Percentiles rank a stretch among this genome's conserved stretches.
These are phyloP conservation scores for Phallusia fumigata DNA, from an alignment of 23 tunicate species.

Conservation along the genomic window DNA sequence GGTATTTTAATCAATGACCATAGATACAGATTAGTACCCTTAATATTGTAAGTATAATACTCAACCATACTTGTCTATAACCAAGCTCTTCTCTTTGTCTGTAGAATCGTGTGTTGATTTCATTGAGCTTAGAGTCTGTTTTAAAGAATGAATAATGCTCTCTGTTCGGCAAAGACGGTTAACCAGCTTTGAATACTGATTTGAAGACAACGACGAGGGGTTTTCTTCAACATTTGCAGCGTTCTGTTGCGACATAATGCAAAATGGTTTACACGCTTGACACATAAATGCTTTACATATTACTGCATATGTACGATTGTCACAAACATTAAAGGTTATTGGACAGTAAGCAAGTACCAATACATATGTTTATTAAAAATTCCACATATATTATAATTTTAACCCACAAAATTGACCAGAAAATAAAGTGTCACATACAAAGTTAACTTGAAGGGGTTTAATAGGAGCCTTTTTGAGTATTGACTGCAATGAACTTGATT, in stretches of 20 bases:
- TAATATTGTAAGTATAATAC: no score
- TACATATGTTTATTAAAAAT: no score
- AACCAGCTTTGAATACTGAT: constrained; percentile 59
- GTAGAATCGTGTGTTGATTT: constrained; percentile 61
- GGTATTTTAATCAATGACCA: no score
- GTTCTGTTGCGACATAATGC: neutral
- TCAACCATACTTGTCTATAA: constrained; percentile 83
- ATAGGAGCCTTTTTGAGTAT: constrained; percentile 57
- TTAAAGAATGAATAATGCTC: constrained; percentile 76
- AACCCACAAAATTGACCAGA: no score
- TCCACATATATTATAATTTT: no score
- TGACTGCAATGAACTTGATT: constrained; percentile 2
- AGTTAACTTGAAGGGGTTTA: constrained; percentile 61
- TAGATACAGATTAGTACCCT: no score
- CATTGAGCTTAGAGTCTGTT: constrained; percentile 54
- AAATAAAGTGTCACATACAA: constrained; percentile 18
- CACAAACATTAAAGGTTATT: no score
- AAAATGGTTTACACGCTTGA: no score
- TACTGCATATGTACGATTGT: no score
- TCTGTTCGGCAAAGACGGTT: constrained; percentile 76
- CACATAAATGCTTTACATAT: no score
- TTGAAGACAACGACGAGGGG: neutral
- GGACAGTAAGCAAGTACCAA: no score
- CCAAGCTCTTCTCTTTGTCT: constrained; percentile 60
- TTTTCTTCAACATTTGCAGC: constrained; percentile 19